Evolutionary conservation across 2,888 invertebrate species (phyloP).

Genomic region (Tricholauxania praeusta): DNA sequence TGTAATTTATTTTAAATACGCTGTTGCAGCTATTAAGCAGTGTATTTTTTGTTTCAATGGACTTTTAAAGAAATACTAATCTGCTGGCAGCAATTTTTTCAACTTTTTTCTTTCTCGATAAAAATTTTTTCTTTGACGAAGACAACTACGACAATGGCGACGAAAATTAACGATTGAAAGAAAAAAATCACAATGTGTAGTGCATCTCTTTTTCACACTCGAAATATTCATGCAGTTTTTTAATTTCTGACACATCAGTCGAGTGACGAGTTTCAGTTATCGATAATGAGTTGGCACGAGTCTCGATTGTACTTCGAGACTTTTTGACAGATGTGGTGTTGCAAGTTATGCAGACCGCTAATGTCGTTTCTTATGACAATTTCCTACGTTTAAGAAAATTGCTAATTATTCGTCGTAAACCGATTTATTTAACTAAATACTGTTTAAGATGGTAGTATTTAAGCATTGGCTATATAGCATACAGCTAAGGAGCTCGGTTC

Average conservation of each 20-base stretch:
- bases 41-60: neutral
- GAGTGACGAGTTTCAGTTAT: slow-evolving; percentile 11
- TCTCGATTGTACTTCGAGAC: no score
- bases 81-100: slow-evolving; percentile 9
- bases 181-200: slow-evolving; percentile 38
- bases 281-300: neutral
- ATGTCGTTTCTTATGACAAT: no score
- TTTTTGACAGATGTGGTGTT: no score
- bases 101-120: slow-evolving; percentile 10
- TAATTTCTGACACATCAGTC: slow-evolving; percentile 40
- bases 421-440: no score
- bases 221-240: neutral
- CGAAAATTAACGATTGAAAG: slow-evolving; percentile 43
- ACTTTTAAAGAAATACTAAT: neutral
- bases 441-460: no score
- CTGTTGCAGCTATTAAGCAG: neutral
- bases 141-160: slow-evolving; percentile 54
- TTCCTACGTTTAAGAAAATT: no score
- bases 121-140: slow-evolving; percentile 44
- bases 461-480: no score
- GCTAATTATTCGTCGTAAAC: no score
- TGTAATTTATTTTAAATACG: slow-evolving; percentile 4
- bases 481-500: no score
- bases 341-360: no score
- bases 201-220: slow-evolving; percentile 31